These are phyloP conservation scores for Aurelia sp. DNA, from an alignment of 30 jellyfish, hydroid and myxozoan genomes.

Conservation along the genomic window DNA sequence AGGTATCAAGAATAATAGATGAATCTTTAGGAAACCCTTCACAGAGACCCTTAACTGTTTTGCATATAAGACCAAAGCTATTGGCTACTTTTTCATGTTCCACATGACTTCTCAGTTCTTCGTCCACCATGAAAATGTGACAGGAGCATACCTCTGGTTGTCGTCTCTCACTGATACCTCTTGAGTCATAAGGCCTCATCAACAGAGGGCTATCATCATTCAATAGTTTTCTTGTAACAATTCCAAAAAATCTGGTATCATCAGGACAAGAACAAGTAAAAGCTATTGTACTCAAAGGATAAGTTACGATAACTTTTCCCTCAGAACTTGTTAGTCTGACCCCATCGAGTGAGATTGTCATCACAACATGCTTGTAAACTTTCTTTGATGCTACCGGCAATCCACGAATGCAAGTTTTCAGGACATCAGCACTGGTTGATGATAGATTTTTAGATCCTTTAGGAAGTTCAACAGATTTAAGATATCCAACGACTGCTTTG, in stretches of 20 bases:
- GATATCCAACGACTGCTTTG: slow-evolving; percentile 60
- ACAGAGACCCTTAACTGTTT: slow-evolving; percentile 41
- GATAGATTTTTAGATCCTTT: slow-evolving; percentile 34
- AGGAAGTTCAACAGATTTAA: slow-evolving; percentile 82
- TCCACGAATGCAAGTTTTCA: slow-evolving; percentile 54
- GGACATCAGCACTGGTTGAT: slow-evolving; percentile 59
- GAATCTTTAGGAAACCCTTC: slow-evolving; percentile 71
- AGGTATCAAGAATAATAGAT: slow-evolving; percentile 37
- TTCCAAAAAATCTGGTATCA: slow-evolving; percentile 76
- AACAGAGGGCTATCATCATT: slow-evolving; percentile 20
- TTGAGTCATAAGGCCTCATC: slow-evolving; percentile 5
- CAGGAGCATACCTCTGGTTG: slow-evolving; percentile 62
- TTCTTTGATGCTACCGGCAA: slow-evolving; percentile 41
- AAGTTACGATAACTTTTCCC: slow-evolving; percentile 59
- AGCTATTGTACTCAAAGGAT: slow-evolving; percentile 67
- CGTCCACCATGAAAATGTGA: slow-evolving; percentile 82
- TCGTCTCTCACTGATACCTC: neutral
- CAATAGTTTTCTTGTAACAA: slow-evolving; percentile 72
- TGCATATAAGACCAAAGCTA: slow-evolving; percentile 55
- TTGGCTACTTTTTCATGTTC: slow-evolving; percentile 60
- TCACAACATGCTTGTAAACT: slow-evolving; percentile 30
- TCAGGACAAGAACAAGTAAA: slow-evolving; percentile 79
- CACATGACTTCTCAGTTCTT: slow-evolving; percentile 49
- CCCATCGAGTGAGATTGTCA: slow-evolving; percentile 65
- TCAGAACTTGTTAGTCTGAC: slow-evolving; percentile 26